Evolutionary conservation across 2,113 vertebrate species (phyloP), one percentile per base, ranked within the genome.

Genomic region (Pandion haliaetus): DNA sequence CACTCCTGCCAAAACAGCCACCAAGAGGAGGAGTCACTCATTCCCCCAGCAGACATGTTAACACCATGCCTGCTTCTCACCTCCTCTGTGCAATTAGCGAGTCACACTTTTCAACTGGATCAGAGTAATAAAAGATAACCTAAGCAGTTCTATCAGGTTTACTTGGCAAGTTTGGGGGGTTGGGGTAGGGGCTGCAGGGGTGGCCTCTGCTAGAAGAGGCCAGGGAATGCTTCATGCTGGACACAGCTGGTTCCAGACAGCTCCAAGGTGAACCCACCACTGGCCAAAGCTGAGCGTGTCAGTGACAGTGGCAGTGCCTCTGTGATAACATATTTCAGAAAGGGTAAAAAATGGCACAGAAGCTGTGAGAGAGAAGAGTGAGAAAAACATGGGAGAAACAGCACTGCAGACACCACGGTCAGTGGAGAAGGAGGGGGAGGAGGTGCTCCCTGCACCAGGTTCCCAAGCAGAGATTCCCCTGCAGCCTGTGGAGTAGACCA

Each of bases 141-240:
- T 6, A 32, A 36, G 8, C 47, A 14, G 8, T 52, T 76, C 11
- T 9, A 3, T 19, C 25, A 0, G 6, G 17, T 86, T 91, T 74
- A 42, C 49, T 47, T 79, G 23, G 34, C 31, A 47, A 66, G n/a
- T 26, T 25, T 1, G 0, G 4, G 15, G 42, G 14, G 15, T 2
- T 26, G 21, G 54, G 18, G 14, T 31, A 10, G 21, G 14, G 12
- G 16, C 47, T 72, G 24, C n/a, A 55, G 40, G 28, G 24, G 13
- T 55, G 19, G 28, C 24, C 8, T 79, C 24, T 74, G 15, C 2
- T 7, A 42, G 45, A 83, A 57, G 36, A 67, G 24, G 8, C 54
- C 31, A 67, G 31, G 21, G 7, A 23, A n/a, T 26, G 25, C 12
- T 32, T 55, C 0, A 0, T 25, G 50, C 6, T 66, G 19, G 32